A percentile compares a stretch with the other conserved stretches of the same genome.
phyloP scores from a whole-genome alignment of 2,888 invertebrate genomes.

The Calephelis perditalis region DNA sequence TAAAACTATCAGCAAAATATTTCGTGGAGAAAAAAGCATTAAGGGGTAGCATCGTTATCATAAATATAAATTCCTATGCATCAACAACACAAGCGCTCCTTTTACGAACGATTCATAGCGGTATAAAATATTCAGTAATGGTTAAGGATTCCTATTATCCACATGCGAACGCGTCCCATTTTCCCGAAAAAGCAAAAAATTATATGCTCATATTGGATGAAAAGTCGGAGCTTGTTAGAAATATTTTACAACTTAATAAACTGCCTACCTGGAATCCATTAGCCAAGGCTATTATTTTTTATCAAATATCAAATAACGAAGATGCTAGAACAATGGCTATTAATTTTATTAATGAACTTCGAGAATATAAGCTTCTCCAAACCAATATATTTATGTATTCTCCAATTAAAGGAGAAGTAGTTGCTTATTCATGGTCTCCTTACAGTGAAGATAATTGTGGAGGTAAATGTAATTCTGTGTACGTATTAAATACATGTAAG shows the following conservation, averaged over 20 bases:
- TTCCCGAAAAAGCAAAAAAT: conserved; percentile 75
- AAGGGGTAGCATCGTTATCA: conserved; percentile 71
- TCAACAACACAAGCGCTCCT: conserved; percentile 56
- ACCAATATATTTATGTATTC: conserved; percentile 62
- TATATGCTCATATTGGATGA: conserved; percentile 74
- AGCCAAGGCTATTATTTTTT: conserved; percentile 67
- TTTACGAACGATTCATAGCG: conserved; percentile 24
- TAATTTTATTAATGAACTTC: conserved; percentile 59
- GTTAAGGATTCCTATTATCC: conserved; percentile 69
- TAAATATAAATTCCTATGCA: conserved; percentile 65
- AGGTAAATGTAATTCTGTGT: conserved; percentile 56
- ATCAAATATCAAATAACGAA: conserved; percentile 50
- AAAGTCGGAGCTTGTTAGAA: conserved; percentile 60
- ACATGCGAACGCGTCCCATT: conserved; percentile 73
- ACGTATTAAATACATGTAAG: conserved; percentile 59
- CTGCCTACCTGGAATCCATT: conserved; percentile 74
- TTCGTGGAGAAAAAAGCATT: conserved; percentile 70
- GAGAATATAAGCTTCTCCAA: conserved; percentile 55
- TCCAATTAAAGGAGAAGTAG: conserved; percentile 45
- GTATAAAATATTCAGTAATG: conserved; percentile 70
- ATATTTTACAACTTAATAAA: conserved; percentile 65
- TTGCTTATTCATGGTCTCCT: conserved; percentile 66
- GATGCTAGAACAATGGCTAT: conserved; percentile 47
- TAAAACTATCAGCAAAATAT: conserved; percentile 73
- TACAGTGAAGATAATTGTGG: conserved; percentile 64